Percentiles rank a stretch among this genome's conserved stretches.
phyloP scores from a whole-genome alignment of 1,140 invertebrate genomes.

The Acromyrmex charruanus region DNA sequence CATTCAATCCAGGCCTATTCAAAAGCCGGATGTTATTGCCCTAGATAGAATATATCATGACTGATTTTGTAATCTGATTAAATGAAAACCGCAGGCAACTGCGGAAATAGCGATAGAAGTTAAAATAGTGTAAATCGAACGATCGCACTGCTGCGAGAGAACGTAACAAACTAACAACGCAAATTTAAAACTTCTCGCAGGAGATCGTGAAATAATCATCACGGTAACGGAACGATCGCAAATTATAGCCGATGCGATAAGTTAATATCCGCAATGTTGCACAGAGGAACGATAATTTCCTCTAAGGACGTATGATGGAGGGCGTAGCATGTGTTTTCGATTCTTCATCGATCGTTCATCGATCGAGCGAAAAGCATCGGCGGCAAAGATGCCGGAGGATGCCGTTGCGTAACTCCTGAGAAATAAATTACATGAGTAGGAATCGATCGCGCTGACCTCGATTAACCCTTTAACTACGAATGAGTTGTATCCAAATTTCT shows the following conservation, averaged over 20 bases:
- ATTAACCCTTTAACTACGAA: conserved; percentile 63
- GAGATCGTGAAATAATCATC: conserved; percentile 49
- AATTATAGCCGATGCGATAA: conserved; percentile 46
- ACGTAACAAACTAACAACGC: conserved; percentile 15
- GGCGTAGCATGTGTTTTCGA: conserved; percentile 54
- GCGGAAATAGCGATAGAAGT: conserved; percentile 17
- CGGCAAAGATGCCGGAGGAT: conserved; percentile 26
- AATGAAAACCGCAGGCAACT: conserved; percentile 1
- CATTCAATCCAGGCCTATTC: conserved; percentile 1
- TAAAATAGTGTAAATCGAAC: conserved; percentile 1
- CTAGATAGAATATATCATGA: conserved; percentile 1
- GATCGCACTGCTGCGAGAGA: background rate
- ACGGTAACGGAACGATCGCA: conserved; percentile 37
- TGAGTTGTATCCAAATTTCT: conserved; percentile 54
- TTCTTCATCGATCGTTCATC: conserved; percentile 41
- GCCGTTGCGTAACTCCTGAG: conserved; percentile 52
- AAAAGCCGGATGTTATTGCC: conserved; percentile 41
- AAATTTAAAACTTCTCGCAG: conserved; percentile 34
- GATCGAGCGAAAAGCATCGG: conserved; percentile 40
- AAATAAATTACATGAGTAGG: conserved; percentile 56
- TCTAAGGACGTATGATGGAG: conserved; percentile 41
- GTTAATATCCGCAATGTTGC: conserved; percentile 55
- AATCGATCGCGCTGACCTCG: conserved; percentile 59
- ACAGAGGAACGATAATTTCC: conserved; percentile 41
- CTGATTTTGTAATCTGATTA: conserved; percentile 23